These are phyloP conservation scores for Phycodurus eques DNA, from an alignment of 2,113 vertebrate genomes.

Conservation along the genomic window DNA sequence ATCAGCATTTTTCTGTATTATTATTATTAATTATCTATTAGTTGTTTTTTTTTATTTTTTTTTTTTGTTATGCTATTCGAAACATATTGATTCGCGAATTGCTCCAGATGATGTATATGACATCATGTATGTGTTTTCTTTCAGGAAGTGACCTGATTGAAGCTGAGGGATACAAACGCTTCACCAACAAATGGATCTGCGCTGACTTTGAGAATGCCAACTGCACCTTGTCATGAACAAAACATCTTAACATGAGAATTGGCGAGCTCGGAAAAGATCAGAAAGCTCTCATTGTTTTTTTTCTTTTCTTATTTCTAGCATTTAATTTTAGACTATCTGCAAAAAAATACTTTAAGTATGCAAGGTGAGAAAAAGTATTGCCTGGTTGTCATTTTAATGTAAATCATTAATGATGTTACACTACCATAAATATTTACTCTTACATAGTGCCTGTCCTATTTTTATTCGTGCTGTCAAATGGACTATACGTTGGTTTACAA, in stretches of 20 bases:
- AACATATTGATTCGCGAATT: too few relatives aligned
- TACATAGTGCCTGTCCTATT: too few relatives aligned
- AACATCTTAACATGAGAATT: background rate
- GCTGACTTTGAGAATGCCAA: slow-evolving; percentile 41
- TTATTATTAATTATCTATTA: too few relatives aligned
- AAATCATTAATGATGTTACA: too few relatives aligned
- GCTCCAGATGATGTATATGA: background rate
- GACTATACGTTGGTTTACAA: too few relatives aligned
- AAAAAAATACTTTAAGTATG: background rate
- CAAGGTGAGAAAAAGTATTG: background rate
- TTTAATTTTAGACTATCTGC: too few relatives aligned
- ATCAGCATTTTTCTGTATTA: background rate
- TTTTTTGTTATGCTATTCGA: too few relatives aligned
- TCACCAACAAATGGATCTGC: slow-evolving; percentile 65
- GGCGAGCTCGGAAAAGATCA: background rate
- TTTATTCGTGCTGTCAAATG: too few relatives aligned
- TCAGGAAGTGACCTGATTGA: slow-evolving; percentile 46
- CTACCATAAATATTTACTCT: too few relatives aligned
- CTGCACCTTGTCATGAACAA: slow-evolving; percentile 28
- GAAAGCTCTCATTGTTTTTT: background rate
- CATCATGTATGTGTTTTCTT: background rate
- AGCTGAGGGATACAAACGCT: slow-evolving; percentile 52
- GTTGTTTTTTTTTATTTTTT: too few relatives aligned
- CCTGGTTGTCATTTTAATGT: too few relatives aligned
- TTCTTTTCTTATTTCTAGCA: too few relatives aligned